These are phyloP conservation scores for Carduelis carduelis DNA, from an alignment of 2,797 vertebrate genomes.

Conservation along the genomic window DNA sequence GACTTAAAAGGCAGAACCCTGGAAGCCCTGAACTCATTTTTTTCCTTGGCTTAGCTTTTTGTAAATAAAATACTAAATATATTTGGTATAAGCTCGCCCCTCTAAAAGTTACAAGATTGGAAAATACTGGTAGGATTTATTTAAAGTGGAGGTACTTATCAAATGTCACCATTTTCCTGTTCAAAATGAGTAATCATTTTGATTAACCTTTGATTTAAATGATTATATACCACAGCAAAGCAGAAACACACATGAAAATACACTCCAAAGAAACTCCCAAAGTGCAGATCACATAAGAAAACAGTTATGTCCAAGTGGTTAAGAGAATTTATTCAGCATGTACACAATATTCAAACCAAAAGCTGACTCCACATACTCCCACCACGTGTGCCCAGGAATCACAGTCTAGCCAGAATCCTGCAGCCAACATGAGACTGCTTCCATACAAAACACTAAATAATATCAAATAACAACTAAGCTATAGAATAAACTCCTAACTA, in stretches of 20 bases:
- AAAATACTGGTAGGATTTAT: slow-evolving; percentile 45
- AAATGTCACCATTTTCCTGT: slow-evolving; percentile 52
- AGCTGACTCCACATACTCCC: not conserved
- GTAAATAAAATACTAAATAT: slow-evolving; percentile 32
- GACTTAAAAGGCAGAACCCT: not conserved
- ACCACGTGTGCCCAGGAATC: not conserved
- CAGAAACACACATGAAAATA: slow-evolving; percentile 47
- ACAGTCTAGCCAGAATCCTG: not conserved
- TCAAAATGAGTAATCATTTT: slow-evolving; percentile 56
- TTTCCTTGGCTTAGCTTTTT: not conserved
- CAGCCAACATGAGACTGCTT: not conserved
- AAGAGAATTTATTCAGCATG: not conserved
- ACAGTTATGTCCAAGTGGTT: slow-evolving; percentile 12
- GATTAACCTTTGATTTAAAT: slow-evolving; percentile 64
- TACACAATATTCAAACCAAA: not conserved
- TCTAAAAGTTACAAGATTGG: slow-evolving; percentile 11
- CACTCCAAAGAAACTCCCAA: slow-evolving; percentile 6
- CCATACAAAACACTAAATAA: not conserved
- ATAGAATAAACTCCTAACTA: not conserved
- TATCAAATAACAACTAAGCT: not conserved
- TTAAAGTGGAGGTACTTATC: slow-evolving; percentile 40
- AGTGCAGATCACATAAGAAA: slow-evolving; percentile 16
- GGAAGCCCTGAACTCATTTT: not conserved
- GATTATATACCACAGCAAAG: slow-evolving; percentile 48
- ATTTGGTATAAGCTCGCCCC: not conserved